Evolutionary conservation across 1,140 invertebrate species (phyloP).

Genomic region (Calephelis nemesis): DNA sequence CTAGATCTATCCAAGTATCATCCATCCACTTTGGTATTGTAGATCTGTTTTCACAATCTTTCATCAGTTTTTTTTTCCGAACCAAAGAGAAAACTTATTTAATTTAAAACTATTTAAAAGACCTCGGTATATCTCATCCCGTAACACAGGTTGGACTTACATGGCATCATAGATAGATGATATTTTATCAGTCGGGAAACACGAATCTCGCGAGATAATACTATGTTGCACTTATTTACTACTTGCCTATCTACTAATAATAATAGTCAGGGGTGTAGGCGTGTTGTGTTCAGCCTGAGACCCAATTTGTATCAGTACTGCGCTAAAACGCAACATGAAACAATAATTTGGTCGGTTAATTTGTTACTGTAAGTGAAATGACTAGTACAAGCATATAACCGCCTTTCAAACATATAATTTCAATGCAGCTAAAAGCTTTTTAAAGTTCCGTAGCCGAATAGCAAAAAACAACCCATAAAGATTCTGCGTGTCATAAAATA

Average conservation of each 20-base stretch:
- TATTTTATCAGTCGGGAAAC: slow-evolving; percentile 52
- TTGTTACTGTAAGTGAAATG: not conserved
- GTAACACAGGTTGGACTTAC: slow-evolving; percentile 42
- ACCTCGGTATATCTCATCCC: slow-evolving; percentile 31
- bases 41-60: no score
- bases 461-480: no score
- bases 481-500: no score
- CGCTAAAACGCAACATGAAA: not conserved
- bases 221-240: slow-evolving; percentile 58
- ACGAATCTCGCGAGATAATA: slow-evolving; percentile 59
- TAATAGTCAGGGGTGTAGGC: slow-evolving; percentile 51
- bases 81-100: no score
- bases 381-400: no score
- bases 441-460: no score
- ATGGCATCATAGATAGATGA: slow-evolving; percentile 39
- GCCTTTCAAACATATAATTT: no score
- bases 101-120: not conserved
- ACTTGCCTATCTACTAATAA: slow-evolving; percentile 52
- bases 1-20: no score
- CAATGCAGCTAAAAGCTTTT: no score
- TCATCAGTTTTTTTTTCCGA: no score
- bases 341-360: not conserved
- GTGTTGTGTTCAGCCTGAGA: slow-evolving; percentile 49
- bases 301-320: slow-evolving; percentile 26
- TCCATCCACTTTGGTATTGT: no score